Evolutionary conservation across 2,888 invertebrate genomes (phyloP), one percentile per base, ranked within the genome.

Genomic region (Raillietiella orientalis): DNA sequence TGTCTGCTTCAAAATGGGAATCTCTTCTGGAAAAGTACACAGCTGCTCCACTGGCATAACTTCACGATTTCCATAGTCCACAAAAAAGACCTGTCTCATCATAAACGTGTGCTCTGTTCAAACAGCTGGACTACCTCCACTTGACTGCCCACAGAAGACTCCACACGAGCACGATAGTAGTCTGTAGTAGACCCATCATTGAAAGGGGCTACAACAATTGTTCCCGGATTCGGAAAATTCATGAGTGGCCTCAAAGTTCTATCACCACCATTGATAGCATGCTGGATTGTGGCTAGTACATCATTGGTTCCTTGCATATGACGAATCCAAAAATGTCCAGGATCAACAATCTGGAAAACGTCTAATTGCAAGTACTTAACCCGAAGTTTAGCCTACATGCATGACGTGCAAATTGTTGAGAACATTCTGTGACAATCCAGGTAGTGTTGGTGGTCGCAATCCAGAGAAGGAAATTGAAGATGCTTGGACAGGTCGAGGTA

Each of bases 321-420:
- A 29, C 58, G 60, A 6, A 54, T 62, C 61, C 62, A 71, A 44
- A 71, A 70, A 37, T 59, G 58, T 28, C 59, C 55, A 12, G 64
- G 58, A 39, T 57, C 56, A 10, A 56, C 44, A 2, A 56, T 37
- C 62, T 66, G 39, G 12, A 26, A 25, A 17, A 29, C 27, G 23
- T 23, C 23, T 3, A 25, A 21, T 4, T 14, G 4, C 15, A 28
- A 12, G 10, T 25, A 16, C 2, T 25, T n/a, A n/a, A n/a, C n/a
- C 9, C 12, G 11, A 8, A 13, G 14, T 5, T 24, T n/a, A 4
- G 25, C n/a, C n/a, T n/a, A n/a, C n/a, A n/a, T n/a, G n/a, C n/a
- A n/a, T n/a, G n/a, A n/a, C n/a, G n/a, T n/a, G n/a, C n/a, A n/a
- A n/a, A n/a, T n/a, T n/a, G n/a, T n/a, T n/a, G n/a, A n/a, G n/a